These are phyloP conservation scores for Nerophis ophidion DNA, from an alignment of 2,113 vertebrate species.

Conservation along the genomic window DNA sequence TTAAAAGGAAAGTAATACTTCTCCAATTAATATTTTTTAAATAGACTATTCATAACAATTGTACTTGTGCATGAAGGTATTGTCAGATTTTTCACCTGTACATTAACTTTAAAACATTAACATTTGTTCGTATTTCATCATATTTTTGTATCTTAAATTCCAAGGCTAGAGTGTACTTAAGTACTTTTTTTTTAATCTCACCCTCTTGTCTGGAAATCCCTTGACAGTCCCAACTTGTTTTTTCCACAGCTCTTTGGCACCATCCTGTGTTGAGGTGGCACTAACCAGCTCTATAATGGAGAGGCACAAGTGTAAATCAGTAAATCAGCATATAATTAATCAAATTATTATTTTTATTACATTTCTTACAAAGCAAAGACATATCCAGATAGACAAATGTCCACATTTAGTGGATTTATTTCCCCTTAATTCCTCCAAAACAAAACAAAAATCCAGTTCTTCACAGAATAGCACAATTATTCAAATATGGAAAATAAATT, in stretches of 20 bases:
- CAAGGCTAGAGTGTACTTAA: background rate
- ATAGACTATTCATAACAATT: no score
- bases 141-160: no score
- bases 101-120: no score
- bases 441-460: no score
- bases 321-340: background rate
- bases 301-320: background rate
- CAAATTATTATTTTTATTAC: no score
- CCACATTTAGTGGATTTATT: background rate
- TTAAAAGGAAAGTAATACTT: no score
- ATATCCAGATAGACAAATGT: background rate
- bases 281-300: conserved; percentile 20
- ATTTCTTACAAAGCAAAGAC: background rate
- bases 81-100: no score
- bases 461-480: no score
- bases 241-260: conserved; percentile 60
- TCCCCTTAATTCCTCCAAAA: no score
- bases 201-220: conserved; percentile 1
- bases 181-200: conserved; percentile 1
- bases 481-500: background rate
- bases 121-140: background rate
- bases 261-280: conserved; percentile 56
- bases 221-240: conserved; percentile 7
- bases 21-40: no score
- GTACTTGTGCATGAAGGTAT: no score